Evolutionary conservation across 2,797 vertebrate species (phyloP).

Genomic region (Sebastes wilsoni): DNA sequence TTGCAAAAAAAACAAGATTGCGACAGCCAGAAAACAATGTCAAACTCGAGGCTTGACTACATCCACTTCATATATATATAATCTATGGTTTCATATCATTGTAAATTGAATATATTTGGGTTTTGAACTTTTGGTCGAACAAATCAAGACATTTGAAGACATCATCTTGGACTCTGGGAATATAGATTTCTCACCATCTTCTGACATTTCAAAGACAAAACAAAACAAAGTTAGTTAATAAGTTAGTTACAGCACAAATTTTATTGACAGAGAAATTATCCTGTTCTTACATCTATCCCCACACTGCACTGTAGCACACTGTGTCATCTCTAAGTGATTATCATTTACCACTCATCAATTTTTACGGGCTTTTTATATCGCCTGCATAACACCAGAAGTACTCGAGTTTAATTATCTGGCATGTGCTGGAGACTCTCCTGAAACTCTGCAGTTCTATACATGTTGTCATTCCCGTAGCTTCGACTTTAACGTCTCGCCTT

Average conservation of each 20-base stretch:
- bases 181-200: too few species aligned
- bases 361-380: constrained; percentile 40
- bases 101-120: not conserved
- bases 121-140: not conserved
- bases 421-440: constrained; percentile 20
- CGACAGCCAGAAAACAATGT: too few species aligned
- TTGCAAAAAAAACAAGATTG: too few species aligned
- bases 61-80: not conserved
- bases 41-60: not conserved
- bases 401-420: constrained; percentile 15
- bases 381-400: constrained; percentile 29
- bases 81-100: not conserved
- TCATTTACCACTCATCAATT: constrained; percentile 40
- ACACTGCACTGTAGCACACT: not conserved
- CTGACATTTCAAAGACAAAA: too few species aligned
- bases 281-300: not conserved
- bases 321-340: constrained; percentile 32
- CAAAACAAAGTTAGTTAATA: not conserved
- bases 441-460: constrained; percentile 33
- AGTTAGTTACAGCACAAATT: not conserved
- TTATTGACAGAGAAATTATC: constrained; percentile 7
- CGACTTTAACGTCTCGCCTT: constrained; percentile 69
- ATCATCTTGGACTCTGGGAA: not conserved
- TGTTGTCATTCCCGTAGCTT: constrained; percentile 59
- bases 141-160: not conserved